Evolutionary conservation across 2,888 invertebrate genomes (phyloP).

Genomic region (Julus scandinavius): DNA sequence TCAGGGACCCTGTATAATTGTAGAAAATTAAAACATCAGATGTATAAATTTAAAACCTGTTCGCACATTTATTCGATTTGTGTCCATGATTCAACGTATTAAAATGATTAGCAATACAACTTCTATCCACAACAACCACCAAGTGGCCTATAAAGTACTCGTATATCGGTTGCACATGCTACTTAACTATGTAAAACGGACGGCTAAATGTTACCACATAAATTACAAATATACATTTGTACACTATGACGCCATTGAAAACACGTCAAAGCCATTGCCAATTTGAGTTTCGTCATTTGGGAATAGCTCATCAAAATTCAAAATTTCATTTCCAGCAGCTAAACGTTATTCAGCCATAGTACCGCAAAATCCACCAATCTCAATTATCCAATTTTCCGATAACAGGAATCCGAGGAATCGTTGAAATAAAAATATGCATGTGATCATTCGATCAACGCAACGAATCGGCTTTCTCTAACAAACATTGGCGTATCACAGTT

Average conservation of each 20-base stretch:
- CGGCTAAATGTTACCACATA: slow-evolving; percentile 33
- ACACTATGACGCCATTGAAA: not conserved
- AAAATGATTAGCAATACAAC: slow-evolving; percentile 33
- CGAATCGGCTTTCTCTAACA: not conserved
- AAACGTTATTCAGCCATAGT: not conserved
- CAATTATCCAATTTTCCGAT: not conserved
- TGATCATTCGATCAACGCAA: not conserved
- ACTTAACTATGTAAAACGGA: slow-evolving; percentile 20
- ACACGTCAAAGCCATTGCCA: not conserved
- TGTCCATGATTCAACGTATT: slow-evolving; percentile 20
- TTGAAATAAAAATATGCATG: not conserved
- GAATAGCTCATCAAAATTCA: not conserved
- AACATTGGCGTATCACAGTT: not conserved
- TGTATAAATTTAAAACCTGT: not conserved
- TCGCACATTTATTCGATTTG: slow-evolving; percentile 27
- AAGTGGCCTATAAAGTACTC: slow-evolving; percentile 27
- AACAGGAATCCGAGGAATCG: not conserved
- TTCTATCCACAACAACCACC: slow-evolving; percentile 33
- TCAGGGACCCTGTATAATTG: not conserved
- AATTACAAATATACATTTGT: slow-evolving; percentile 33
- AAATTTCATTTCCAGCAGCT: not conserved
- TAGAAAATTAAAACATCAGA: not conserved
- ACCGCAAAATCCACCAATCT: not conserved
- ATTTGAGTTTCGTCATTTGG: not conserved
- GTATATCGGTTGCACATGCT: not conserved